phyloP scores from a whole-genome alignment of 2,888 invertebrate species.

The Limulus polyphemus region DNA sequence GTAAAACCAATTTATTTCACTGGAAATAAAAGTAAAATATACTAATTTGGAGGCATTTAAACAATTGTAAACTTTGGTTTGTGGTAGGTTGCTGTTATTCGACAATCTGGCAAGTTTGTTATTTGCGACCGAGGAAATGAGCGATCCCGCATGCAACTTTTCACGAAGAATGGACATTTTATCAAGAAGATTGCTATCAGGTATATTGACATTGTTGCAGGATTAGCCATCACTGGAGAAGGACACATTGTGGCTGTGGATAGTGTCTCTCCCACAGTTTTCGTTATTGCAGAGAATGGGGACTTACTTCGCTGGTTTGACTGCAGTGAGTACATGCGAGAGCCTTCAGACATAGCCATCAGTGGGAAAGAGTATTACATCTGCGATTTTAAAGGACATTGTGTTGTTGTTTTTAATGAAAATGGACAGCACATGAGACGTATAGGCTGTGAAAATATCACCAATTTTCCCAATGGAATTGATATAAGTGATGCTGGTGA shows the following conservation, averaged over 20 bases:
- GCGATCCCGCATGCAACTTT: conserved; percentile 92
- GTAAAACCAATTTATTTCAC: too few relatives aligned
- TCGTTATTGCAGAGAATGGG: conserved; percentile 81
- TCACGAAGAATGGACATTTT: conserved; percentile 88
- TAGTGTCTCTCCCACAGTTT: conserved; percentile 91
- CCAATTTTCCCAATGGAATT: conserved; percentile 94
- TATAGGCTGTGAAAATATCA: conserved; percentile 88
- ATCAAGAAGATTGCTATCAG: conserved; percentile 82
- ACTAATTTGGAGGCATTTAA: not conserved
- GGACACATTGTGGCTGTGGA: conserved; percentile 94
- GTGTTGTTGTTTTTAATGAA: conserved; percentile 91
- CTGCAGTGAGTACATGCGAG: conserved; percentile 93
- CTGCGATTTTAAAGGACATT: conserved; percentile 87
- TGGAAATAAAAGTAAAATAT: too few relatives aligned
- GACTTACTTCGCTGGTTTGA: conserved; percentile 92
- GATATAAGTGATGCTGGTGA: conserved; percentile 95
- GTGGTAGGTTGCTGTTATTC: conserved; percentile 47
- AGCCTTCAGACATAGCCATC: conserved; percentile 93
- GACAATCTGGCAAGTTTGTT: conserved; percentile 67
- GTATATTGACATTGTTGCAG: conserved; percentile 58
- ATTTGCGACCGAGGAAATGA: conserved; percentile 96
- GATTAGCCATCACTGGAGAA: conserved; percentile 78
- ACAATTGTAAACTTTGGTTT: not conserved
- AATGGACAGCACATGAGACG: conserved; percentile 80
- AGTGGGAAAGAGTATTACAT: conserved; percentile 67